Evolutionary conservation across 2,797 vertebrate genomes (phyloP), one percentile per base, ranked within the genome.

Genomic region (Esox masquinongy): DNA sequence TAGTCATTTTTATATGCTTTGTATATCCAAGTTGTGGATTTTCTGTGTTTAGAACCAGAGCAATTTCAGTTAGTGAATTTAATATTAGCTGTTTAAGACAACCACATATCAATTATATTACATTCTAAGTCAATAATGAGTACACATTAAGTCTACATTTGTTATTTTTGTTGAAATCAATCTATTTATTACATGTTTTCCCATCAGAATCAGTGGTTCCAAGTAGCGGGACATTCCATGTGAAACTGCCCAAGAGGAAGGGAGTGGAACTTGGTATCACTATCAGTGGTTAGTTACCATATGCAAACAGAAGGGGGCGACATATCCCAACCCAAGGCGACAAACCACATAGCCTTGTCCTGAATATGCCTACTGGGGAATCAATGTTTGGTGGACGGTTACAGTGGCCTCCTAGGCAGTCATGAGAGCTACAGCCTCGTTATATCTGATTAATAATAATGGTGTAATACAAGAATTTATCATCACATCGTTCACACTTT

Each of bases 211-310:
- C 98, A 0, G 97, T 99, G 84, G 95, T 99, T 86, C 98, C 98
- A 22, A 99, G 98, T 94, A 99, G 98, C 1, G 98, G 98, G 68
- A 99, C 97, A 24, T 99, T 99, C 90, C 97, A 99, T 0, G 97
- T 99, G 70, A 99, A 99, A 90, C 91, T 99, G 61, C 97, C 97
- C 74, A 99, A 99, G 93, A 95, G 95, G 85, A 95, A 95, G 63
- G 97, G 96, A 0, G 95, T 99, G 85, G 98, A 99, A 88, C 94
- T 99, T 82, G 98, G 98, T 80, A 98, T 99, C 86, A 98, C 96
- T n/a, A 99, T 99, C 91, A 98, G 97, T 83, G 96, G 98, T 99
- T 92, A 96, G 98, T 96, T 81, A 74, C 50, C 17, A 39, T 24
- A 31, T 22, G 4, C 2, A 0, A 22, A 31, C 90, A 88, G 71